These are phyloP conservation scores for Callyntrura guangdongensis DNA, from an alignment of 2,888 invertebrate species.

Conservation along the genomic window DNA sequence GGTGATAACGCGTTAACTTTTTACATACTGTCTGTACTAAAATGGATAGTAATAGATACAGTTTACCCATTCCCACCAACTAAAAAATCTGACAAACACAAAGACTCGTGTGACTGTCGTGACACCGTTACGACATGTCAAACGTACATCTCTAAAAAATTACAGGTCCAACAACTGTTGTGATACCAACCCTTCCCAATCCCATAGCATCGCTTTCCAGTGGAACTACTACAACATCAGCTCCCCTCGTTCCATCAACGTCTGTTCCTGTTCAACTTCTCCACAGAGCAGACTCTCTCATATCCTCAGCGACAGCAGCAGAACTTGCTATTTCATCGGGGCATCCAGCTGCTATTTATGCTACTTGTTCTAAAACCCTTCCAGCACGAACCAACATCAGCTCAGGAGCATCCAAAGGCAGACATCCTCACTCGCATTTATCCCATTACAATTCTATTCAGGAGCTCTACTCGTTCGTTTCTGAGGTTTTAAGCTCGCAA, in stretches of 20 bases:
- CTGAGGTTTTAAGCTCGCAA: conserved; percentile 84
- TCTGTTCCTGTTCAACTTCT: conserved; percentile 29
- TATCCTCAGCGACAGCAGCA: conserved; percentile 23
- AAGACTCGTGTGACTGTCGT: too few species aligned
- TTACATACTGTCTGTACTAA: too few species aligned
- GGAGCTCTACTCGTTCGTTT: conserved; percentile 84
- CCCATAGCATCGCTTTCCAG: conserved; percentile 64
- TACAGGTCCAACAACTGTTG: conserved; percentile 66
- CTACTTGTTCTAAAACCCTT: conserved; percentile 72
- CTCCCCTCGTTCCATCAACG: neutral
- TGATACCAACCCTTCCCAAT: conserved; percentile 74
- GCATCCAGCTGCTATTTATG: conserved; percentile 71
- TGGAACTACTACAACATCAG: conserved; percentile 18
- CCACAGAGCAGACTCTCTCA: conserved; percentile 8
- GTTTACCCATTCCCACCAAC: too few species aligned
- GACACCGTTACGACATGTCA: too few species aligned
- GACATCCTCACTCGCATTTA: conserved; percentile 73
- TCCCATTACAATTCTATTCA: conserved; percentile 85
- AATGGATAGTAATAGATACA: too few species aligned
- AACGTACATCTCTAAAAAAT: too few species aligned
- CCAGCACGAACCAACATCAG: conserved; percentile 54
- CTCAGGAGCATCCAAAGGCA: conserved; percentile 53
- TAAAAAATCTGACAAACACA: too few species aligned
- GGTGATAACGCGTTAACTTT: too few species aligned
- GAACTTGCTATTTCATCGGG: conserved; percentile 52